phyloP scores from a whole-genome alignment of 2,113 vertebrate species.

The Cebidichthys violaceus region DNA sequence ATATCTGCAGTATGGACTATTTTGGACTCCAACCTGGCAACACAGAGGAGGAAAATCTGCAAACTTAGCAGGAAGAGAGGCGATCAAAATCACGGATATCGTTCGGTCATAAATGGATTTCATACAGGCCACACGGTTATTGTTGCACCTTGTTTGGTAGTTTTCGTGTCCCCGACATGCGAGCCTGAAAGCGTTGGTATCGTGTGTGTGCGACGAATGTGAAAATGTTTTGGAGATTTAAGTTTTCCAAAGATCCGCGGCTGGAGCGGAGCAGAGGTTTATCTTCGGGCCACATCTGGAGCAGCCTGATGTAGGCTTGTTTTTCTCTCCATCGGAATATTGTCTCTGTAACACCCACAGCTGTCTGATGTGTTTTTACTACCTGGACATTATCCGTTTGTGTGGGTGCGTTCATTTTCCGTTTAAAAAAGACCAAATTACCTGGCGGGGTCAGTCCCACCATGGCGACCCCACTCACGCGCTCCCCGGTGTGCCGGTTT shows the following conservation, averaged over 20 bases:
- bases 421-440: constrained; percentile 40
- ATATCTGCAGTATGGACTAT: constrained; percentile 3
- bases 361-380: constrained; percentile 44
- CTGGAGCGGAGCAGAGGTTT: constrained; percentile 30
- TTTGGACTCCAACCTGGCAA: constrained; percentile 46
- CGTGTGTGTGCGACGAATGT: background rate
- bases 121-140: constrained; percentile 60
- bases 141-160: constrained; percentile 48
- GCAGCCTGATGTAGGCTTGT: constrained; percentile 55
- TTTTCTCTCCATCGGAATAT: constrained; percentile 29
- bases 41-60: constrained; percentile 68
- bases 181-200: background rate
- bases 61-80: constrained; percentile 79
- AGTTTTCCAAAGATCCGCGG: constrained; percentile 54
- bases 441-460: constrained; percentile 63
- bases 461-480: constrained; percentile 47
- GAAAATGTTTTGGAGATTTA: constrained; percentile 59
- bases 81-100: constrained; percentile 76
- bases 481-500: constrained; percentile 45
- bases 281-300: constrained; percentile 34
- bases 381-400: constrained; percentile 18
- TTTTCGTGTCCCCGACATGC: background rate
- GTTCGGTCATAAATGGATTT: constrained; percentile 74
- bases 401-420: constrained; percentile 27
- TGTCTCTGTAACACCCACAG: constrained; percentile 11